Base-by-base conservation (phyloP, 1,140 invertebrate species). In the Arion vulgaris region DNA sequence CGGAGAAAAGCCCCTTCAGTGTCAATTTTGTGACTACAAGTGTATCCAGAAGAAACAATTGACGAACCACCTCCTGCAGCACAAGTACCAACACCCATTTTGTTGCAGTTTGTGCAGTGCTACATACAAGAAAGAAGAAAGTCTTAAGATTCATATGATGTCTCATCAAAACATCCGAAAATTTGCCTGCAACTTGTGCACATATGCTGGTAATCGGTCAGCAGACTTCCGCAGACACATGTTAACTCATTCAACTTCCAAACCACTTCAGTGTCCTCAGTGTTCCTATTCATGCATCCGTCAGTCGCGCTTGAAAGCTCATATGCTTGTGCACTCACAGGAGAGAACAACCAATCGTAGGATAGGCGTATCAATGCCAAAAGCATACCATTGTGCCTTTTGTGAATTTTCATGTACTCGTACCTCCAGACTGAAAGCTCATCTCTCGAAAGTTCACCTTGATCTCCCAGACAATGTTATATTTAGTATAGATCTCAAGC, bases 21-120 rank as follows among this genome's bases (percentile, higher is more conserved):
- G 79, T 72, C 32, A 32, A 9, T 72, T 38, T 39, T 80, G 79
- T 72, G 79, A 80, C 23, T 80, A 80, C 68, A 80, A 45, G 26
- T 80, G 79, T 72, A 80, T 80, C 49, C 79, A 80, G 45, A 80
- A 80, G 36, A 80, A 80, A 41, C 79, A 80, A 38, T 41, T 80
- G 66, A 80, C 38, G 11, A 80, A 71, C 68, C 79, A 80, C 41
- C 23, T 80, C 2, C 49, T 80, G 32, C 79, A 80, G 32, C 79
- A 80, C 79, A 72, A 71, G 28, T 80, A 71, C 28, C 66, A 71
- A n/a, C 69, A 80, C 49, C 79, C 79, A 34, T 80, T 71, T 38
- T 72, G 66, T 32, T 80, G 79, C 41, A 80, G 57, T 51, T 32
- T 72, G 66, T 80, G 79, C 45, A 49, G 41, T 49, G 79, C 79